These are phyloP conservation scores for Nasonia longicornis DNA, from an alignment of 1,140 invertebrate species.

Conservation along the genomic window DNA sequence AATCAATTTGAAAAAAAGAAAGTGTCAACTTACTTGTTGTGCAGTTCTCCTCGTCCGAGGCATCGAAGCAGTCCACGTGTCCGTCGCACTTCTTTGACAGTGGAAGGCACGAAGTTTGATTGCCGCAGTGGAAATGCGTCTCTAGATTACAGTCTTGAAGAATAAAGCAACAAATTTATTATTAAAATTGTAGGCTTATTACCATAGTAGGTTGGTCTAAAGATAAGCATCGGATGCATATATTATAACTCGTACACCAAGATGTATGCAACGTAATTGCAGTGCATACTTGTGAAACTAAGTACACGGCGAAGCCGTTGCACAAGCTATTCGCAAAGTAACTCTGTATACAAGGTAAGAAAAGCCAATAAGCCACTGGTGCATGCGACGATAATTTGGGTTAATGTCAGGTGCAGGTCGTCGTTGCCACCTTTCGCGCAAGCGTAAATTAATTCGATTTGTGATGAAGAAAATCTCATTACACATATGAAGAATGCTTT, in stretches of 20 bases:
- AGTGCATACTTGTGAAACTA: not conserved
- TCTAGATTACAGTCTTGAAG: constrained; percentile 76
- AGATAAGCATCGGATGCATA: too few species aligned
- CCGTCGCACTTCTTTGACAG: constrained; percentile 79
- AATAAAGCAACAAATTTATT: constrained; percentile 9
- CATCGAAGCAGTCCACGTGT: constrained; percentile 84
- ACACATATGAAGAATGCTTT: not conserved
- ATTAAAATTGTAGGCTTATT: not conserved
- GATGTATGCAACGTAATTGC: not conserved
- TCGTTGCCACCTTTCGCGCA: not conserved
- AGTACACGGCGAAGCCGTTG: not conserved
- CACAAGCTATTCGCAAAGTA: not conserved
- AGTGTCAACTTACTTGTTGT: constrained; percentile 71
- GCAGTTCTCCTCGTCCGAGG: constrained; percentile 83
- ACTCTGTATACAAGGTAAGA: not conserved
- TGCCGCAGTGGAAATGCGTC: constrained; percentile 82
- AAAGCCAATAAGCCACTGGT: not conserved
- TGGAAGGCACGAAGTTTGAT: constrained; percentile 80
- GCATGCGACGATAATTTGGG: not conserved
- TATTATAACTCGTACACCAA: not conserved
- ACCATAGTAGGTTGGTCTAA: too few species aligned
- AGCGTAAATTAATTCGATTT: not conserved
- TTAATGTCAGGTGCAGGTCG: constrained; percentile 11
- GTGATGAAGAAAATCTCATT: not conserved
- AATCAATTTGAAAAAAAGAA: constrained; percentile 30